These are phyloP conservation scores for Drosophila mayaguana DNA, from an alignment of 2,888 invertebrate genomes.

Conservation along the genomic window DNA sequence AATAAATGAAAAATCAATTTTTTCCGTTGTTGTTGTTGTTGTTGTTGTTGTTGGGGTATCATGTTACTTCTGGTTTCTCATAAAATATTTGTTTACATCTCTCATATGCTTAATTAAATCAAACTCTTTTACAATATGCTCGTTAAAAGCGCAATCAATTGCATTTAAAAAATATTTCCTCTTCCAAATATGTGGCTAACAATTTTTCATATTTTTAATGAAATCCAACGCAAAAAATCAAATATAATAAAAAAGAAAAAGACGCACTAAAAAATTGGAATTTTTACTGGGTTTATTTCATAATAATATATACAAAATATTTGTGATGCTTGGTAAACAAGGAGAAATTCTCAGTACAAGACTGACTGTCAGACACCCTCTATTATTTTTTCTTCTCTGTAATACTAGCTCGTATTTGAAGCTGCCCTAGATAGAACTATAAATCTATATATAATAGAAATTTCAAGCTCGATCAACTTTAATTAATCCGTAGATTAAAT, in stretches of 20 bases:
- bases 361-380: conserved; percentile 11
- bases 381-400: neutral
- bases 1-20: conserved; percentile 3
- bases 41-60: neutral
- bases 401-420: no score
- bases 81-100: conserved; percentile 28
- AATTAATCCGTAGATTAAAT: no score
- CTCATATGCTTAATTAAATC: conserved; percentile 42
- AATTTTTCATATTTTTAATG: conserved; percentile 44
- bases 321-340: conserved; percentile 27
- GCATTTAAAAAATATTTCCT: conserved; percentile 22
- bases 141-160: conserved; percentile 48
- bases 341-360: neutral
- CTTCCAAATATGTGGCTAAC: conserved; percentile 19
- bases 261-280: conserved; percentile 2
- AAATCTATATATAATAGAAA: neutral
- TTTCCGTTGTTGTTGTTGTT: no score
- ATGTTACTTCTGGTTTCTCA: conserved; percentile 8
- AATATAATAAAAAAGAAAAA: neutral
- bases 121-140: conserved; percentile 42
- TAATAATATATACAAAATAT: conserved; percentile 36
- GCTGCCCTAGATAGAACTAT: accelerated
- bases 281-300: conserved; percentile 27
- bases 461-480: neutral
- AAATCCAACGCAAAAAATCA: conserved; percentile 10